A percentile compares a stretch with the other conserved stretches of the same genome.
These are phyloP conservation scores for Tragelaphus buxtoni DNA, from an alignment of 2,113 vertebrate species.

Conservation along the genomic window DNA sequence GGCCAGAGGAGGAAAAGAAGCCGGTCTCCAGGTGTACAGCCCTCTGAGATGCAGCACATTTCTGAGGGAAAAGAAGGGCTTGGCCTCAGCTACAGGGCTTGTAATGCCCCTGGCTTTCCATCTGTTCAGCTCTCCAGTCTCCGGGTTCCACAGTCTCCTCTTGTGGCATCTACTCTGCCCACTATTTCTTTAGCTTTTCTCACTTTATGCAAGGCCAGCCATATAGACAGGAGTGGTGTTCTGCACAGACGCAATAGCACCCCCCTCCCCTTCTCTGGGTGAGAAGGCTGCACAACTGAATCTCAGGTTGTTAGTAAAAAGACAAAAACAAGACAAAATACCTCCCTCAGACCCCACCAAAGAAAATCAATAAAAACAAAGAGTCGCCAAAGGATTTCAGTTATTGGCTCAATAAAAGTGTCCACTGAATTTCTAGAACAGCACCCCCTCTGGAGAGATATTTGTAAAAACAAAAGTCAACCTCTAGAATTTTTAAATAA, in stretches of 20 bases:
- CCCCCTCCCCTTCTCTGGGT: not conserved
- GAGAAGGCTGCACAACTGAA: not conserved
- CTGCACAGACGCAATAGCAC: too few relatives aligned
- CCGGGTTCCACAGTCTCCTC: not conserved
- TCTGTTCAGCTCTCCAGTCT: not conserved
- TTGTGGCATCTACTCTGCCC: not conserved
- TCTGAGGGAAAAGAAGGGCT: not conserved
- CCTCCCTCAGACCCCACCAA: accelerated
- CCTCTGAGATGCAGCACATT: not conserved
- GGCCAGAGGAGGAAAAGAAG: not conserved
- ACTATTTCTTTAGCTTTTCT: not conserved
- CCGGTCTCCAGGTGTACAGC: not conserved
- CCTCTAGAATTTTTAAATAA: not conserved
- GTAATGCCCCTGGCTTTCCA: not conserved
- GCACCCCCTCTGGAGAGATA: not conserved
- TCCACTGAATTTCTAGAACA: not conserved
- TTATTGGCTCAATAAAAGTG: not conserved
- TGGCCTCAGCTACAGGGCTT: not conserved
- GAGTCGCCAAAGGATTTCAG: not conserved
- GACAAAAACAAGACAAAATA: not conserved
- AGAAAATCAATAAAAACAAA: not conserved
- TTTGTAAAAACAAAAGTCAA: not conserved
- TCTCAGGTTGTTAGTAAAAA: not conserved
- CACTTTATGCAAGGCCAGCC: not conserved
- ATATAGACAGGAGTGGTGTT: not conserved